Base-by-base conservation (phyloP, 2,888 invertebrate genomes). In the Thera britannica region DNA sequence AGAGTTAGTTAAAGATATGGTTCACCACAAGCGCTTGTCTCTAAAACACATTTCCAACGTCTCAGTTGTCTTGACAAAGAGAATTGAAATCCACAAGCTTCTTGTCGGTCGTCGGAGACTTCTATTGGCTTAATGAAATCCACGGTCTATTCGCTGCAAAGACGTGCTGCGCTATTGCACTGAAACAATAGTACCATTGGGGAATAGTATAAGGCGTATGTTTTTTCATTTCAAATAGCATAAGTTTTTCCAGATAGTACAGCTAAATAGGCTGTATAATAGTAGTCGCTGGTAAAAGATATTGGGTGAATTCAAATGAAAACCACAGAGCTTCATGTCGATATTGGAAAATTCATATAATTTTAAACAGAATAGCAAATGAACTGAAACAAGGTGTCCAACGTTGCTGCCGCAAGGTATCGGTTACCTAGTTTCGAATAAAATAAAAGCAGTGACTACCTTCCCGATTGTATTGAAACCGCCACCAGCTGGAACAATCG, bases 21-120 rank as follows among this genome's bases (percentile, higher is more conserved):
- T 79, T 78, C 75, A 75, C 75, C 75, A 72, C 82, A 81, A 87
- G 85, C 79, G 80, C 82, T 87, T 79, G 79, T 82, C 77, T 84
- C 77, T 85, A 82, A 75, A 84, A 87, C 81, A 82, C 83, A 83
- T 85, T 84, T 80, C 79, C 79, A 73, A 80, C 81, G 81, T 82
- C 83, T 83, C 81, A 77, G 83, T 76, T 77, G 80, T 79, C 84
- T 83, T 84, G 83, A 86, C 83, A 85, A 84, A 85, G 84, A 81
- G 82, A 87, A 86, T 85, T 85, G 85, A 86, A 88, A 85, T 85
- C 86, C 86, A 79, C 85, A 84, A 87, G 85, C 80, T 79, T 77
- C 85, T 86, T 82, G 82, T 81, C 81, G 80, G 81, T 81, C 80
- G 78, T 80, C 76, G 81, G 79, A 75, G 81, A 79, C 83, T 83